These are phyloP conservation scores for Drosophila nigromelanica DNA, from an alignment of 1,140 invertebrate genomes.

Conservation along the genomic window DNA sequence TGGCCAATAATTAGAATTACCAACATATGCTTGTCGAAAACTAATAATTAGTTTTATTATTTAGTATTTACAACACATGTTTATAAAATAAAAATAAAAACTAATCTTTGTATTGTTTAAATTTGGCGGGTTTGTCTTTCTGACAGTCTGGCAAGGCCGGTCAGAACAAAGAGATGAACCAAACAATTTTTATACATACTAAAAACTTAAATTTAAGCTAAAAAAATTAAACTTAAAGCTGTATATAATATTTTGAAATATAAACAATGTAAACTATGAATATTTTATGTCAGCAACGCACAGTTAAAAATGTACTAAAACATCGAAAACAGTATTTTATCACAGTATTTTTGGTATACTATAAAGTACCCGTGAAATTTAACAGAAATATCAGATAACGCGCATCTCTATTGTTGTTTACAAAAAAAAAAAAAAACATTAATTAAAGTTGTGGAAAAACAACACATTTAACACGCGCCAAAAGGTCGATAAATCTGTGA, in stretches of 20 bases:
- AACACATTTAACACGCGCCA: conserved; percentile 29
- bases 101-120: not conserved
- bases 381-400: conserved; percentile 5
- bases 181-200: not conserved
- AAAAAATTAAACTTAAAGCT: no score
- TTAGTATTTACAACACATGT: no score
- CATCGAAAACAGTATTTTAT: no score
- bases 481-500: conserved; percentile 12
- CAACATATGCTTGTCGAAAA: not conserved
- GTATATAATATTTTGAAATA: no score
- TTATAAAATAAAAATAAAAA: not conserved
- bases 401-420: conserved; percentile 49
- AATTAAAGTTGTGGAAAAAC: conserved; percentile 38
- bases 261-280: no score
- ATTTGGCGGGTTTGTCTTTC: not conserved
- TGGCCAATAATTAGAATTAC: conserved; percentile 11
- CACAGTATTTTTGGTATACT: conserved; percentile 1
- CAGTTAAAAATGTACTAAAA: no score
- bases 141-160: conserved; percentile 22
- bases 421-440: conserved; percentile 48
- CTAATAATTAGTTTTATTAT: no score
- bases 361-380: not conserved
- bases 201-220: no score
- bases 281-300: no score
- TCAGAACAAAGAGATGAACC: not conserved